Evolutionary conservation across 2,113 vertebrate species (phyloP), one percentile per base, ranked within the genome.

Genomic region (Phaethornis superciliosus): DNA sequence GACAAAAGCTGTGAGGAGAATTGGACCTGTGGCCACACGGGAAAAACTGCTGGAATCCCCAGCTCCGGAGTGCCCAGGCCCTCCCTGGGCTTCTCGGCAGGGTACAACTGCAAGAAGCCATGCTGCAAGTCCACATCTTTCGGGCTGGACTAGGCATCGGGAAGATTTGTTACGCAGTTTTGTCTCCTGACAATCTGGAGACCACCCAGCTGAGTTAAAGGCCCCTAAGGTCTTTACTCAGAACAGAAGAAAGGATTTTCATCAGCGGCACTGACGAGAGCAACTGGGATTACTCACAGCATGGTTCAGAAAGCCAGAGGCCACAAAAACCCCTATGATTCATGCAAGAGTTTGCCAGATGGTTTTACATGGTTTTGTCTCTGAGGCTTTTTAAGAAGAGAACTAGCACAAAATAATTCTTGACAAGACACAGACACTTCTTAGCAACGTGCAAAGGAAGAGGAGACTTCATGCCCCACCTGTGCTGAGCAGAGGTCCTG

Each of bases 291-390:
- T 69, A 51, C 59, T 93, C 90, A 69, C 40, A 10, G 23, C 0
- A 12, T 3, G 0, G 81, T 23, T 92, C 93, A 49, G 27, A 95
- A 82, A 81, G 80, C 88, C 95, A 40, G 67, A 71, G 82, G 93
- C 87, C 94, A 82, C 90, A 80, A 88, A 91, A 89, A 91, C 19
- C 79, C 85, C 64, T 12, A 1, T 94, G 93, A 89, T 94, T 96
- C 74, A 93, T 37, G 65, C 65, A 10, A 11, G 49, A 56, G 49
- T 62, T 94, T 52, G 63, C 85, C 93, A 92, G 74, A 72, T 83
- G 65, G 84, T 26, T 77, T 78, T 58, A 44, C 67, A 4, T 65
- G 72, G 71, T 94, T 75, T 69, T 65, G 49, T 92, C 20, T 35
- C 47, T 24, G 22, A 67, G 20, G 22, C 26, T 78, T 56, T 56